Base-by-base conservation (phyloP, 1,140 invertebrate species). In the Drosophila repletoides region DNA sequence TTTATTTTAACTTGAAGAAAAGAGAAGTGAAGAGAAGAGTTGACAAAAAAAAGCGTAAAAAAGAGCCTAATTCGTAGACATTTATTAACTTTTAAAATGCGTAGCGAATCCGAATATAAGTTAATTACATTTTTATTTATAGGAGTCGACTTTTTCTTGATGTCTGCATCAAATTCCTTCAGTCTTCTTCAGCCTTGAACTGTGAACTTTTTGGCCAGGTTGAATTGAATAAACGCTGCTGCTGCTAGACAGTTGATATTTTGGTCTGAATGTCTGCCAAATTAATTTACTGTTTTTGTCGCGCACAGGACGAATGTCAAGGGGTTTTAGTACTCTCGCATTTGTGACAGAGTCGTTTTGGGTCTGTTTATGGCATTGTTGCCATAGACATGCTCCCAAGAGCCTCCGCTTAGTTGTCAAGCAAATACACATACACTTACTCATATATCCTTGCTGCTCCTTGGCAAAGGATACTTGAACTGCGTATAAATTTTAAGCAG, bases 271-370 rank as follows among this genome's bases (percentile, higher is more conserved):
- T 58, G 53, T 24, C 45, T 33, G 63, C 21, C 36, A 66, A 60
- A 66, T 66, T 66, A 66, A 66, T 66, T 66, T 66, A 51, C 21
- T 43, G 63, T 49, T n/a, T n/a, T n/a, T 40, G 33, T 43, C 45
- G 48, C 36, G 17, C 34, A n/a, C 34, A 15, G 38, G 26, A 45
- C 43, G 14, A 63, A 31, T 64, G 52, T 45, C 61, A 58, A 56
- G 51, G 29, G 31, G 36, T 14, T 15, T 38, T 29, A 6, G 53
- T 29, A 17, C 31, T 36, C n/a, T 56, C 1, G 31, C 28, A 14
- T 19, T 21, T 31, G 31, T 19, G 29, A 26, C 7, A 28, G 55
- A 7, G 17, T 29, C 12, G 15, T 24, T 58, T 58, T 41, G 36
- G 9, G 15, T 53, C 46, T 66, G 63, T 12, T 49, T 41, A 24